Evolutionary conservation across 2,113 vertebrate species (phyloP).

Genomic region (Gambusia holbrooki): DNA sequence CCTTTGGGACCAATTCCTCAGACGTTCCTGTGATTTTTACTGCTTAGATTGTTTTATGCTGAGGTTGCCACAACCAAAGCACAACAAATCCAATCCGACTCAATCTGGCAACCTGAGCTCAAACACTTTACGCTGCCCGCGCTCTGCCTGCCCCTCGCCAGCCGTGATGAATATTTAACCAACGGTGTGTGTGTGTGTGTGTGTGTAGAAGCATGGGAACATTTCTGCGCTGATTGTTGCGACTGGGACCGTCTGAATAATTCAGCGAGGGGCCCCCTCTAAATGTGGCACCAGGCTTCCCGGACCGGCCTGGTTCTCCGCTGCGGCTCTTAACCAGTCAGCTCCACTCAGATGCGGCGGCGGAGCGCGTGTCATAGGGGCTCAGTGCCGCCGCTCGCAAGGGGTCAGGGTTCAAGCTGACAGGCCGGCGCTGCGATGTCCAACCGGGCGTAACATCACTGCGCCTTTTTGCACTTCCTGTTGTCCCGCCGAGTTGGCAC

Average conservation of each 20-base stretch:
- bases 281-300: conserved; percentile 65
- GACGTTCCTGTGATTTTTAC: conserved; percentile 1
- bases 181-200: too few relatives aligned
- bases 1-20: neutral
- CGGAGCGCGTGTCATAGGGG: too few relatives aligned
- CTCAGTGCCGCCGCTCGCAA: conserved; percentile 14
- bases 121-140: conserved; percentile 53
- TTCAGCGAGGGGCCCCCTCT: conserved; percentile 70
- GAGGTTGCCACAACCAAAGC: conserved; percentile 47
- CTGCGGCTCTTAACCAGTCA: conserved; percentile 77
- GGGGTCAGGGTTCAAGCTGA: conserved; percentile 76
- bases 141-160: conserved; percentile 43
- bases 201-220: conserved; percentile 40
- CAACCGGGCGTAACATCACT: conserved; percentile 69
- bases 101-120: conserved; percentile 63
- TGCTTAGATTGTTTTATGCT: conserved; percentile 34
- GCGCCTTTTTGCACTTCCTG: conserved; percentile 60
- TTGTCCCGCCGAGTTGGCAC: conserved; percentile 52
- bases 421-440: conserved; percentile 58
- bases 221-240: conserved; percentile 69
- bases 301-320: conserved; percentile 53
- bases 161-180: conserved; percentile 75
- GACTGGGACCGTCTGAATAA: conserved; percentile 78
- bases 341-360: conserved; percentile 61
- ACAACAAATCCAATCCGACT: conserved; percentile 54